A percentile compares a stretch with the other conserved stretches of the same genome.
Evolutionary conservation across 2,888 invertebrate species (phyloP).

Genomic region (Polydesmus complanatus): DNA sequence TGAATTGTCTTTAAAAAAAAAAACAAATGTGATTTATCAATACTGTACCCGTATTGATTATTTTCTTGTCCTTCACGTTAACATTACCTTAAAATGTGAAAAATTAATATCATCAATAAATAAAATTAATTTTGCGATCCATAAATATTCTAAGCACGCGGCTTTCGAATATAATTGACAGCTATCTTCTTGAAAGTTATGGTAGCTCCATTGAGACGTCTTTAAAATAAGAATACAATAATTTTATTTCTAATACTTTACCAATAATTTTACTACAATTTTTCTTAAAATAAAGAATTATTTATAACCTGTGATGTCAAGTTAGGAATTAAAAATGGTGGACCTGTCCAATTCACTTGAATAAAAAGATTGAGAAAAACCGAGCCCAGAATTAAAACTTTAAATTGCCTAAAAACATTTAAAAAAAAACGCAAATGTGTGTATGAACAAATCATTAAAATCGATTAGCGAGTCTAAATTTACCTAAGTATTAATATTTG

Average conservation of each 20-base stretch:
- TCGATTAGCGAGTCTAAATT: no score
- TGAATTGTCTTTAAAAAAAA: constrained; percentile 32
- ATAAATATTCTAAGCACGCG: constrained; percentile 11
- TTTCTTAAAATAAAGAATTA: neutral
- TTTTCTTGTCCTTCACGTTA: no score
- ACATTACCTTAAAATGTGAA: no score
- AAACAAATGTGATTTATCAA: no score
- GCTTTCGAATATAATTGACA: constrained; percentile 2
- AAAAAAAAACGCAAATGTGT: no score
- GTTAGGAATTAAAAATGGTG: constrained; percentile 26
- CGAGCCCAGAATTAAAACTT: constrained; percentile 44
- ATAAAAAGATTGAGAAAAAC: constrained; percentile 56
- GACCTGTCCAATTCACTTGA: constrained; percentile 70
- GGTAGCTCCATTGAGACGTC: neutral
- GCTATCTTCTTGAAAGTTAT: neutral
- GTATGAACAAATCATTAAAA: no score
- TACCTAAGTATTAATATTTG: no score
- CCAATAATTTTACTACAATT: neutral
- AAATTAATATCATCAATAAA: no score
- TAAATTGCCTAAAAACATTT: constrained; percentile 14
- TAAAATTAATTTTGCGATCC: constrained; percentile 14
- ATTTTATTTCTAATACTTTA: neutral
- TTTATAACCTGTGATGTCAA: neutral
- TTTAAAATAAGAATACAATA: neutral
- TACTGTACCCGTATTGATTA: no score